A percentile compares a stretch with the other conserved stretches of the same genome.
phyloP scores from a whole-genome alignment of 1,140 invertebrate genomes.

The Archegozetes longisetosus region DNA sequence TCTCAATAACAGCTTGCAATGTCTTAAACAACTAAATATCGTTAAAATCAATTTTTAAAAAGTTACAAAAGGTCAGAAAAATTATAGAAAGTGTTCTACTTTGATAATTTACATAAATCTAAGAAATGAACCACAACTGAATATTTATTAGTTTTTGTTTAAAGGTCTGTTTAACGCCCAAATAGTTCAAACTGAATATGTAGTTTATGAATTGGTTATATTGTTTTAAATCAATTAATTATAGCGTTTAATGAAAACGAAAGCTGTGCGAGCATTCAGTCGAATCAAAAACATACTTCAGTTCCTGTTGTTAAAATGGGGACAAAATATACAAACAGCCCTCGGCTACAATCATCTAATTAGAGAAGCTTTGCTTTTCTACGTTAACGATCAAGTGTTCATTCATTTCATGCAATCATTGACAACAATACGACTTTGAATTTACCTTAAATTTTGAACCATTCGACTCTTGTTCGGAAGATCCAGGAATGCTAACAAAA shows the following conservation, averaged over 20 bases:
- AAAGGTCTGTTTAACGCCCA: no score
- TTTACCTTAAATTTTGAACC: slow-evolving; percentile 70
- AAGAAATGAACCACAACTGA: no score
- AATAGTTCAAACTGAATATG: no score
- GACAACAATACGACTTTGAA: not conserved
- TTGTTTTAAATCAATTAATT: no score
- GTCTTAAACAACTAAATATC: no score
- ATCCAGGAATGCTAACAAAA: slow-evolving; percentile 75
- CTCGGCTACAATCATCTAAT: not conserved
- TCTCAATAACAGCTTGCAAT: no score
- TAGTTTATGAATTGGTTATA: no score
- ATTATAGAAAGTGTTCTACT: not conserved
- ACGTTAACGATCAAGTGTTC: not conserved
- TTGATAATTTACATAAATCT: not conserved
- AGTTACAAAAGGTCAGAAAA: not conserved
- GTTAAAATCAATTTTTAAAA: no score
- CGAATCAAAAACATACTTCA: not conserved
- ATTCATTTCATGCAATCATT: not conserved
- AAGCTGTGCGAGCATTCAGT: not conserved
- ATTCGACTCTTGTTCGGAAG: slow-evolving; percentile 63
- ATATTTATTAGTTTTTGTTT: no score
- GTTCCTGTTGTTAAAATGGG: not conserved
- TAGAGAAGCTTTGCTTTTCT: not conserved
- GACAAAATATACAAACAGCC: not conserved
- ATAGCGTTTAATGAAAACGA: not conserved